phyloP scores from a whole-genome alignment of 2,888 invertebrate genomes.

The Campaea margaritaria region DNA sequence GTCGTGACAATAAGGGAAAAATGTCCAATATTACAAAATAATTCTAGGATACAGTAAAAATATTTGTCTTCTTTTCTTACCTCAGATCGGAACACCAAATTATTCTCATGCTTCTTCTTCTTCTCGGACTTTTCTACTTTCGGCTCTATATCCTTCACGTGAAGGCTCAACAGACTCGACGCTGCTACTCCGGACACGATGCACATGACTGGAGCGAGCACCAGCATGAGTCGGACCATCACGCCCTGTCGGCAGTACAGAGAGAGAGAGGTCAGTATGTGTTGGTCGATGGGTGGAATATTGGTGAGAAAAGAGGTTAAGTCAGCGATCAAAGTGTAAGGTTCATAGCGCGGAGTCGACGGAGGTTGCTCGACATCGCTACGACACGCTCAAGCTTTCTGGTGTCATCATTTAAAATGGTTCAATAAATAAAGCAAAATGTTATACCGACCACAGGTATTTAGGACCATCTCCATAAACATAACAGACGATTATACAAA shows the following conservation, averaged over 20 bases:
- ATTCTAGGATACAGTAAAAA: no score
- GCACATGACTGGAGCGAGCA: constrained; percentile 99
- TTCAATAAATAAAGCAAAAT: no score
- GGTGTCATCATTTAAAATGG: constrained; percentile 68
- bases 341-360: constrained; percentile 79
- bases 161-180: constrained; percentile 92
- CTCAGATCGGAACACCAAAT: constrained; percentile 92
- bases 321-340: constrained; percentile 88
- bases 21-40: no score
- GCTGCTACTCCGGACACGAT: constrained; percentile 98
- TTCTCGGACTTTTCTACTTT: constrained; percentile 88
- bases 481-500: no score
- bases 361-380: constrained; percentile 70
- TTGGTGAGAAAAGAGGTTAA: constrained; percentile 3
- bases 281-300: constrained; percentile 9
- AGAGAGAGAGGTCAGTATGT: constrained; percentile 35
- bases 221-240: constrained; percentile 99
- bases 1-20: no score
- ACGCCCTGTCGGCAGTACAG: constrained; percentile 89
- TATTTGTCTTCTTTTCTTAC: constrained; percentile 78
- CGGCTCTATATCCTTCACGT: constrained; percentile 92
- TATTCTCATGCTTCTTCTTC: constrained; percentile 88
- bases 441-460: no score
- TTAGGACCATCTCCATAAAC: no score
- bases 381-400: constrained; percentile 72